Percentiles rank a stretch among this genome's conserved stretches.
Conservation (phyloP, 2,797 vertebrate genomes). For the Poeciliopsis infans region DNA sequence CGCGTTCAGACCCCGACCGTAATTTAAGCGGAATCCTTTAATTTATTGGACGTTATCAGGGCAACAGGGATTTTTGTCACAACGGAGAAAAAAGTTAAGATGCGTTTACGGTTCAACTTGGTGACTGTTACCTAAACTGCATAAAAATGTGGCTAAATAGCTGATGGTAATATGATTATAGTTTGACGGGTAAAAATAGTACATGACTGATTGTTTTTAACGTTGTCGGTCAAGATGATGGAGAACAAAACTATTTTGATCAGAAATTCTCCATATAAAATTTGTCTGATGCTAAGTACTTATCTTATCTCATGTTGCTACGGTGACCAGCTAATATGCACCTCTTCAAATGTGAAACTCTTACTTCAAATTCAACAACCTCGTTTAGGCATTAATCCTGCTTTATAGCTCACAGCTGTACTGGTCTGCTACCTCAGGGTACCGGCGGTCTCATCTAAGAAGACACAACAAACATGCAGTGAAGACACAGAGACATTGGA, state of each 20-base stretch:
- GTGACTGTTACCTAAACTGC: no score
- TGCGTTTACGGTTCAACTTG: no score
- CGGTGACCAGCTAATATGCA: not conserved
- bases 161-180: no score
- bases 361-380: not conserved
- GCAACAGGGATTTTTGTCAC: no score
- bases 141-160: no score
- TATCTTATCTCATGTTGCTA: not conserved
- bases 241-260: not conserved
- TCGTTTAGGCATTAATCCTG: not conserved
- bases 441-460: not conserved
- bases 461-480: not conserved
- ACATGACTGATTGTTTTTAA: no score
- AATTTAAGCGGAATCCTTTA: no score
- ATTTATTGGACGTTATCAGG: no score
- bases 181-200: no score
- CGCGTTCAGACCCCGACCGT: no score
- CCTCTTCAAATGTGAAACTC: not conserved
- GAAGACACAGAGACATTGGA: not conserved
- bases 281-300: not conserved
- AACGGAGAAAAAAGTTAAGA: no score
- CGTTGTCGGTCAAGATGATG: no score
- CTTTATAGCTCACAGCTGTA: not conserved
- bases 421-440: not conserved
- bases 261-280: not conserved